Evolutionary conservation across 2,888 invertebrate genomes (phyloP), one percentile per base, ranked within the genome.

Genomic region (Chymomyza amoena): DNA sequence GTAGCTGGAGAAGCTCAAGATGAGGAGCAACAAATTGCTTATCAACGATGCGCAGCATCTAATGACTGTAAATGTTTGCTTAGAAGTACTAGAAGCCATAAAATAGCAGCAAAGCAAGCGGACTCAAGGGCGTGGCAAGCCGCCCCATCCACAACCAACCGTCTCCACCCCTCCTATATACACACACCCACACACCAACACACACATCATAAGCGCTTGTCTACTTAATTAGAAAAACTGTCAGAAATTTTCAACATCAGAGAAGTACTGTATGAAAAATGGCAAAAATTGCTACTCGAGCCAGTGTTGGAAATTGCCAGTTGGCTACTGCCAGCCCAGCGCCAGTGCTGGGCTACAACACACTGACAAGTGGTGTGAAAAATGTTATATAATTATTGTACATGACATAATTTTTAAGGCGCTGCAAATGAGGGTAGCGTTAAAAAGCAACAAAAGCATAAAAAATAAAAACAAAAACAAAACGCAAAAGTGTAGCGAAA

Each of bases 351-450:
- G 39, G 39, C 39, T 54, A 6, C n/a, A n/a, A n/a, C n/a, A n/a
- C 25, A 25, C 28, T 57, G 57, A 57, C 57, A 57, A 57, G 57
- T 71, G 79, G 73, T 73, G 73, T 81, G 73, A 83, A 83, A 75
- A 83, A 83, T 75, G 75, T 61, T 77, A 74, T 76, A 83, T 83
- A 86, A 83, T 86, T 83, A 83, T 83, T 81, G 86, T 77, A 76
- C 39, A 45, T 45, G 39, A 45, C 39, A 76, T 76, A 81, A 78
- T 79, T 79, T 79, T 72, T 74, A 68, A 59, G 57, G 39, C 39
- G 39, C 39, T 45, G 39, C 39, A 45, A 45, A 45, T 45, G 39
- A 18, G 64, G 64, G 62, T n/a, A 57, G 57, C 68, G 64, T 59
- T 36, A 32, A 61, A 25, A 59, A 32, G 39, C 10, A 59, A 9